Evolutionary conservation across 2,113 vertebrate species (phyloP), one percentile per base, ranked within the genome.

Genomic region (Tyto alba): DNA sequence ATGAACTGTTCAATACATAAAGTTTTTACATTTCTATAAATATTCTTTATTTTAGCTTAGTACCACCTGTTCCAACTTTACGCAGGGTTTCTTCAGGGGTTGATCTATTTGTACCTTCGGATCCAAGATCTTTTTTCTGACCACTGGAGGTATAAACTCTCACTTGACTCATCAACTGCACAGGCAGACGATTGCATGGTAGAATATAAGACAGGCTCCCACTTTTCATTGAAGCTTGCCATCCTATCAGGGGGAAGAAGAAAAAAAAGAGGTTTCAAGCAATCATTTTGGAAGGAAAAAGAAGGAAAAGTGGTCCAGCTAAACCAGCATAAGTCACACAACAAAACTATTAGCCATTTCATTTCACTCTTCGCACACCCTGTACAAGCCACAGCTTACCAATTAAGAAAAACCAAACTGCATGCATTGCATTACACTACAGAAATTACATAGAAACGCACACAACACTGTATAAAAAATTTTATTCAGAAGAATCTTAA

Each of bases 141-240:
- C 97, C 98, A 74, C 97, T 96, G 47, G 99, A 98, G 47, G 98
- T 99, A 93, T 98, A 99, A 96, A 98, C 98, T 86, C 98, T 98
- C 53, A 99, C 96, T 96, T 98, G 98, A 59, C 95, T 97, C 85
- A 97, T 88, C 32, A 98, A 72, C 71, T 97, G 92, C 94, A 98
- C 93, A 14, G 97, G 97, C 43, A 98, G 93, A 47, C 97, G 96
- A 80, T 83, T 95, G 88, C 97, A 98, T 17, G 98, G 97, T 10
- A 98, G 92, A 83, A 97, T 57, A 25, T 95, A 97, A 95, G 98
- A 98, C 56, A 98, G 80, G 75, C 83, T 98, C 60, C 97, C 98
- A 79, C 93, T 80, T 84, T 97, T 97, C 91, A 97, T 71, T 89
- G 97, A 95, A 88, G 90, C 97, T 90, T 98, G 98, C 98, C 98